Percentiles rank a stretch among this genome's conserved stretches.
phyloP scores from a whole-genome alignment of 2,888 invertebrate species.

The Euphydryas editha region DNA sequence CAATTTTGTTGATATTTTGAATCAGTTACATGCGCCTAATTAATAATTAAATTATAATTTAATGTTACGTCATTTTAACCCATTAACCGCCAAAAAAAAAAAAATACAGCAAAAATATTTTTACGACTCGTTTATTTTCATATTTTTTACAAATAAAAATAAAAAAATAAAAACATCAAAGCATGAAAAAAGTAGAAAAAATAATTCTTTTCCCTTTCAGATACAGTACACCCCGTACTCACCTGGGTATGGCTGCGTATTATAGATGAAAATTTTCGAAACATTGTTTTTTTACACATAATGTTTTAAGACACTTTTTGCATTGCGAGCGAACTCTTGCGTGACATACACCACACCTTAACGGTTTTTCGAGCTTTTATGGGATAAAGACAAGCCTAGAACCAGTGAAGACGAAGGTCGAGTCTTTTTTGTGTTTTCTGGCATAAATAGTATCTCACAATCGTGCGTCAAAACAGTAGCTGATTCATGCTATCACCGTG shows the following conservation, averaged over 20 bases:
- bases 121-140: no score
- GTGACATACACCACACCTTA: background rate
- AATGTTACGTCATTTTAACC: no score
- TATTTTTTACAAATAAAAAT: no score
- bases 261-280: slow-evolving; percentile 5
- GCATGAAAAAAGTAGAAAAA: no score
- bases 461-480: background rate
- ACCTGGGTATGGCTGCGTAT: background rate
- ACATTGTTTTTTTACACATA: background rate
- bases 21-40: no score
- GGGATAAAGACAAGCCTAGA: background rate
- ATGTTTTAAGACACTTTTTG: slow-evolving; percentile 10
- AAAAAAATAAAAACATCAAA: no score
- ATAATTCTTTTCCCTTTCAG: no score
- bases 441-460: background rate
- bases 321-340: slow-evolving; percentile 2
- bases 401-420: background rate
- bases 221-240: no score
- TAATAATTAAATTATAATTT: no score
- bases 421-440: background rate
- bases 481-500: background rate
- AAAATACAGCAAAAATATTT: no score
- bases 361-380: background rate
- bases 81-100: no score
- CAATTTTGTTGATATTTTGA: no score